These are phyloP conservation scores for Cancer borealis DNA, from an alignment of 2,888 invertebrate species.

Conservation along the genomic window DNA sequence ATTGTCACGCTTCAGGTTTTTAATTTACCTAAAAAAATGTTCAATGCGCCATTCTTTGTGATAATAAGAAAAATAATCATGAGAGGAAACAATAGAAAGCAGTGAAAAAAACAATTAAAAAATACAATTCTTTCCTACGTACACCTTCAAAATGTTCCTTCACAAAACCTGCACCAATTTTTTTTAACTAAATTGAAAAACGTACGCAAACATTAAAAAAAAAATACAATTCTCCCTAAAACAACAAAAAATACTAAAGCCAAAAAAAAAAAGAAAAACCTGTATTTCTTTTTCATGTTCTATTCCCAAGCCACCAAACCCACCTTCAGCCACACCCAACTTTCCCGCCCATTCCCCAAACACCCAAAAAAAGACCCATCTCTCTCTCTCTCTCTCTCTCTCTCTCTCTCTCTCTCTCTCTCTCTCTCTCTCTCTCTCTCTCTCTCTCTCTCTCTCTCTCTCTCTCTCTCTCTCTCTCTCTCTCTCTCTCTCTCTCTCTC, in stretches of 20 bases:
- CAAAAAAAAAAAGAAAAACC: not conserved
- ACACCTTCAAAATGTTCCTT: too few species aligned
- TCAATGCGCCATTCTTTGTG: not conserved
- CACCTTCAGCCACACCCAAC: not conserved
- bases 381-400: slow-evolving; percentile 11
- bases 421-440: slow-evolving; percentile 11
- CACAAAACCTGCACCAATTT: too few species aligned
- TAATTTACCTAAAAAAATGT: not conserved
- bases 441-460: slow-evolving; percentile 11
- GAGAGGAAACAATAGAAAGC: not conserved
- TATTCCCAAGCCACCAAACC: not conserved
- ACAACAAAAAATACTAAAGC: not conserved
- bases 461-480: slow-evolving; percentile 8
- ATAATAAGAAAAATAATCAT: not conserved
- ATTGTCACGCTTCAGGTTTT: not conserved
- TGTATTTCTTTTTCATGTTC: not conserved
- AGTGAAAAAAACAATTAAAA: not conserved
- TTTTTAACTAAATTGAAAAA: not conserved
- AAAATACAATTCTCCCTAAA: not conserved
- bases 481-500: slow-evolving; percentile 1
- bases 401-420: slow-evolving; percentile 11
- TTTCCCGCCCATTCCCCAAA: not conserved
- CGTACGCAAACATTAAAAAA: not conserved
- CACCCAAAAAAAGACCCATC: not conserved
- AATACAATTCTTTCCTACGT: not conserved